Evolutionary conservation across 1,140 invertebrate genomes (phyloP).

Genomic region (Conus betulinus): DNA sequence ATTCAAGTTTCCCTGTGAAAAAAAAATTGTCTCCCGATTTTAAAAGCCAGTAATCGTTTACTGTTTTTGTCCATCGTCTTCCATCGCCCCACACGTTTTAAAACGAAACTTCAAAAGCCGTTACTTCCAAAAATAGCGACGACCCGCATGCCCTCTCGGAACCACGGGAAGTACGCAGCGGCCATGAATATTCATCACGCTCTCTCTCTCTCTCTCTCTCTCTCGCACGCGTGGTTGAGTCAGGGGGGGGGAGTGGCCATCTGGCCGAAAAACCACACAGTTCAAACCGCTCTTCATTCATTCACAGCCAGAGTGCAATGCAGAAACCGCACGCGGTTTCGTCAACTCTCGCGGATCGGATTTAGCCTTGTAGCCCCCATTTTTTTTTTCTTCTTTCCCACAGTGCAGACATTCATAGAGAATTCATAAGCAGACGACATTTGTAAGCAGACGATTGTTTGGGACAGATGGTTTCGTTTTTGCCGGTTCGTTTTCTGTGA

Average conservation of each 20-base stretch:
- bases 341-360: background rate
- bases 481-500: background rate
- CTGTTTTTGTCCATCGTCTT: too few relatives aligned
- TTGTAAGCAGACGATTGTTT: background rate
- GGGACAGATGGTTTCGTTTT: too few relatives aligned
- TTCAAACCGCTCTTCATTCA: slow-evolving; percentile 49
- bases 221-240: slow-evolving; percentile 52
- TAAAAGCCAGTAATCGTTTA: too few relatives aligned
- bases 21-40: too few relatives aligned
- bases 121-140: too few relatives aligned
- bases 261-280: slow-evolving; percentile 55
- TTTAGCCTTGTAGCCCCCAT: background rate
- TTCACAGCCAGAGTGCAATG: slow-evolving; percentile 54
- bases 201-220: background rate
- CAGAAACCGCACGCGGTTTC: slow-evolving; percentile 58
- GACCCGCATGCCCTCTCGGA: background rate
- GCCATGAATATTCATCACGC: slow-evolving; percentile 37
- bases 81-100: too few relatives aligned
- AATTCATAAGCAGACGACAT: background rate
- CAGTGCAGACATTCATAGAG: too few relatives aligned
- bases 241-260: slow-evolving; percentile 64
- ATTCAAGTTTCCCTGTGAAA: too few relatives aligned
- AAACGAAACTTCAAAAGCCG: too few relatives aligned
- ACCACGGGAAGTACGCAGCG: background rate
- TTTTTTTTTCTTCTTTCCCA: background rate